Percentiles rank a stretch among this genome's conserved stretches.
Evolutionary conservation across 1,140 invertebrate species (phyloP).

Genomic region (Pseudachorutes palmiensis): DNA sequence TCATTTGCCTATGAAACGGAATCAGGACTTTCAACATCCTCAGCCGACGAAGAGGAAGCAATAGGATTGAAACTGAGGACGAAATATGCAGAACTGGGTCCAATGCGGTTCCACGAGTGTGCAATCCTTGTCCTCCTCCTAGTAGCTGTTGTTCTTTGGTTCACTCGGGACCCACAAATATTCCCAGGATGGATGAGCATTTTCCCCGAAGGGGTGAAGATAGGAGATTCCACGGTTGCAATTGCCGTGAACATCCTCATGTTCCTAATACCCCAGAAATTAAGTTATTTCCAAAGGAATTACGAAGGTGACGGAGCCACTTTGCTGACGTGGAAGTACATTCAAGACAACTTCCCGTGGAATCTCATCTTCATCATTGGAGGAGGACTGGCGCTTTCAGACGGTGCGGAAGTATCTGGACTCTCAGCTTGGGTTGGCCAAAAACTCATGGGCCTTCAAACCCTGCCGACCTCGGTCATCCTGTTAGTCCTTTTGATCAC

Average conservation of each 20-base stretch:
- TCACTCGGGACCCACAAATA: conserved; percentile 49
- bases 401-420: conserved; percentile 45
- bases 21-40: no score
- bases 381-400: conserved; percentile 50
- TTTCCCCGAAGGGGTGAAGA: conserved; percentile 36
- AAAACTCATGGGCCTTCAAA: conserved; percentile 39
- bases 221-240: conserved; percentile 45
- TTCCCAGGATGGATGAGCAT: conserved; percentile 48
- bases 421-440: conserved; percentile 43
- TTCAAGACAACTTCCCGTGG: conserved; percentile 21
- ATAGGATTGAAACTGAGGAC: no score
- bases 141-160: conserved; percentile 49
- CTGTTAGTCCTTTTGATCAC: conserved; percentile 43
- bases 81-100: no score
- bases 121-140: conserved; percentile 46
- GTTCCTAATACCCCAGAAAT: conserved; percentile 41
- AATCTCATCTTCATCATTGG: conserved; percentile 39
- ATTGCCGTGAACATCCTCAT: conserved; percentile 44
- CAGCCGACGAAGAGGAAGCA: no score
- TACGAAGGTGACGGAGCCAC: background rate
- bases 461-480: conserved; percentile 40
- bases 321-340: conserved; percentile 14
- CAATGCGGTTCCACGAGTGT: conserved; percentile 46
- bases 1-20: no score
- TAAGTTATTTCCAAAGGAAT: conserved; percentile 18